Evolutionary conservation across 2,113 vertebrate species (phyloP).

Genomic region (Gnathonemus echidnorhynchus): DNA sequence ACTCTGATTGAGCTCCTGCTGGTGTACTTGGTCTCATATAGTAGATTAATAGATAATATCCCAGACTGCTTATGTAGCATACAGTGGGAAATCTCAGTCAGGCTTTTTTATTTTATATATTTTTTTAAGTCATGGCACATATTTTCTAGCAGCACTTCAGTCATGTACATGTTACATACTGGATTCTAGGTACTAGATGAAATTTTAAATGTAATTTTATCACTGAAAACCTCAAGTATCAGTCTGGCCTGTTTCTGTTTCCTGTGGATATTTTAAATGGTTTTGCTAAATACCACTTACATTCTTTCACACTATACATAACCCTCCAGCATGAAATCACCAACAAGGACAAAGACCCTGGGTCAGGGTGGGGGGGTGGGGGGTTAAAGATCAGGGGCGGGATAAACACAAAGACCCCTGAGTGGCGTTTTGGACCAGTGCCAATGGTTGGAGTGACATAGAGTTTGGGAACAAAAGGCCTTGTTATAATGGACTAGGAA

Average conservation of each 20-base stretch:
- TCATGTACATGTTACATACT: not conserved
- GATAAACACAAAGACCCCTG: constrained; percentile 14
- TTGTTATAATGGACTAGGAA: constrained; percentile 78
- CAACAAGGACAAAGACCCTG: not conserved
- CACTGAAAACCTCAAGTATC: not conserved
- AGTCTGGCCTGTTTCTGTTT: not conserved
- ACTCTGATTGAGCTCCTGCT: not conserved
- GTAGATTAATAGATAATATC: not conserved
- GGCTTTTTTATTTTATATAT: not conserved
- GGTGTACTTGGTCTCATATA: not conserved
- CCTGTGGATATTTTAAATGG: not conserved
- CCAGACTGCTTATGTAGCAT: not conserved
- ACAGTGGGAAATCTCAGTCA: not conserved
- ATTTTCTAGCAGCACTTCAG: too few relatives aligned
- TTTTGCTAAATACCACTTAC: not conserved
- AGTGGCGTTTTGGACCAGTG: constrained; percentile 27
- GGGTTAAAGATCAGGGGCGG: not conserved
- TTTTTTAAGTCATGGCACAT: not conserved
- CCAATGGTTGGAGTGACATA: constrained; percentile 20
- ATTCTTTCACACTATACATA: not conserved
- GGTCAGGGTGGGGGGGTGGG: not conserved
- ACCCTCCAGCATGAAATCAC: not conserved
- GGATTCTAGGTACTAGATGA: not conserved
- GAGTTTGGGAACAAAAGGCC: constrained; percentile 70
- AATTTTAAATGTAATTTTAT: not conserved